Base-by-base conservation (phyloP, 2,113 vertebrate species). In the Gopherus flavomarginatus region DNA sequence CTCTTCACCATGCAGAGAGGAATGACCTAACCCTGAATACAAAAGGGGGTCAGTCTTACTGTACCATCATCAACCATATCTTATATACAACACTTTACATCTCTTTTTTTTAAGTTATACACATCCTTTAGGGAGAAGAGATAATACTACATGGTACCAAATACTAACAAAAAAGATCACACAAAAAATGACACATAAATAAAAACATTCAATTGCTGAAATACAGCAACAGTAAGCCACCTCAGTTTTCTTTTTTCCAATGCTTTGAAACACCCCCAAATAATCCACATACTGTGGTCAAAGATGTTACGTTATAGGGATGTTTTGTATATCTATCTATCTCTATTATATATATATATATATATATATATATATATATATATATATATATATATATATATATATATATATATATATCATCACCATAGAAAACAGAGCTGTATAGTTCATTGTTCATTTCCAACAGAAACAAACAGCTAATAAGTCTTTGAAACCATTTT, bases 1-100 rank as follows among this genome's bases (percentile, higher is more conserved):
- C 97, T 98, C 97, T 98, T 98, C 94, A 97, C 98, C 97, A 98
- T 96, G 97, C 97, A 96, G 97, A 97, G 97, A 98, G 97, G 97
- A 98, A 96, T 95, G 88, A 90, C 96, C 98, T 96, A 92, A 97
- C 96, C 98, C 98, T 93, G 96, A 97, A 95, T 93, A 93, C 97
- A 97, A 97, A 93, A 95, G 82, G 96, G 97, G 97, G 95, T 96
- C 93, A 86, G 95, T 97, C 96, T 96, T 90, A 95, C 96, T 94
- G 96, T 95, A 94, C 97, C 95, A 96, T 97, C 92, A 54, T 84
- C 93, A 97, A 97, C 97, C 92, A 90, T 98, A 90, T 98, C 97
- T 98, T 98, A 98, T 98, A 97, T 98, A 98, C 98, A 98, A 92
- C 94, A 95, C 96, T 98, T 97, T 98, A 98, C 97, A 98, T 90